Base-by-base conservation (phyloP, 2,888 invertebrate species). In the Elmis aenea region DNA sequence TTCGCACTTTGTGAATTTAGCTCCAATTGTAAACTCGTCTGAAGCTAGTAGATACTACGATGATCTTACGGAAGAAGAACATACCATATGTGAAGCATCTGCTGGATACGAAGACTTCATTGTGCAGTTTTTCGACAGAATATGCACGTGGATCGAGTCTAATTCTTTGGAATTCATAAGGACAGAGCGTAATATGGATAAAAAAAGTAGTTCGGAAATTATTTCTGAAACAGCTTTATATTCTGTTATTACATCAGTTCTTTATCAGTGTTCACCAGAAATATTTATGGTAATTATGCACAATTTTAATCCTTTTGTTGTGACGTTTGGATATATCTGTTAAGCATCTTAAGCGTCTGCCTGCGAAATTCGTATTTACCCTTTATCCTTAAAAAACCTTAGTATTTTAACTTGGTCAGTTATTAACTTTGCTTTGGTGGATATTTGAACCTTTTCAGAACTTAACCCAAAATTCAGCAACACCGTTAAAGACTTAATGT, bases 91-190 rank as follows among this genome's bases (percentile, higher is more conserved):
- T 62, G 83, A 84, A 47, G 82, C 85, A 1, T 88, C 91, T 0
- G 87, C 89, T 1, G 82, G 83, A 50, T 82, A 93, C 52, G 92
- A 94, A 67, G 90, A 92, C 60, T 93, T 94, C 58, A 80, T 93
- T 1, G 66, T 90, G 2, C 83, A 90, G 56, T 86, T 90, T 57
- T 68, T 94, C 50, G 91, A 92, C 55, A 78, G 83, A 56, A 71
- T 85, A 41, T 83, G 85, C 55, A 62, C 71, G 1, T 75, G 85
- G 42, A 79, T 86, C 21, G 85, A 86, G 50, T 82, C 81, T 2
- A 81, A 80, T 51, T 74, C 80, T 0, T 65, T 81, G 38, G 85
- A 85, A 53, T 77, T 77, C 37, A 79, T 80, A 0, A 69, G 84
- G 21, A 67, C 81, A 51, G 83, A 85, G 53, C 75, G 76, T 27